Conservation (phyloP, 2,113 vertebrate genomes). For the Urocolius indicus region DNA sequence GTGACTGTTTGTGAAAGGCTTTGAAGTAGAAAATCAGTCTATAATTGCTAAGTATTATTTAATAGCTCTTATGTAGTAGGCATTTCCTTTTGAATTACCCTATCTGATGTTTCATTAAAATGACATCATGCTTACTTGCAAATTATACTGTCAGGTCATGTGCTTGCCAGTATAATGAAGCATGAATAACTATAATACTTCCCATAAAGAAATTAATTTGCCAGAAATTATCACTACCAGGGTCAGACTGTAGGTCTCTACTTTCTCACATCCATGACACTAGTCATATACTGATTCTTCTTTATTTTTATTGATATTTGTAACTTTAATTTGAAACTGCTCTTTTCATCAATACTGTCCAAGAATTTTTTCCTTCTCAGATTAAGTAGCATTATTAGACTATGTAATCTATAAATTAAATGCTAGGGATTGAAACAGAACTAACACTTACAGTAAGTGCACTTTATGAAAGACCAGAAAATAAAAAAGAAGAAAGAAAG, state of each 20-base stretch:
- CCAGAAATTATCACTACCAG: background rate
- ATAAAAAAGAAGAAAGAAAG: background rate
- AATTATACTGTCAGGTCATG: conserved; percentile 31
- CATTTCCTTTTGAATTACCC: conserved; percentile 50
- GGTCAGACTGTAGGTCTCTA: background rate
- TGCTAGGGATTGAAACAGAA: background rate
- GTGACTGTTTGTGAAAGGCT: conserved; percentile 43
- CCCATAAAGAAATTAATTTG: conserved; percentile 25
- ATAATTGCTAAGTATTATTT: conserved; percentile 65
- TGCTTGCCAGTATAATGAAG: conserved; percentile 31
- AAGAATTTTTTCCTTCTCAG: background rate
- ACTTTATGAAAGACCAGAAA: background rate
- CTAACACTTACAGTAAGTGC: background rate
- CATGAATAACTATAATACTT: conserved; percentile 27
- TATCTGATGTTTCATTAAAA: conserved; percentile 65
- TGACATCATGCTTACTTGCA: conserved; percentile 57
- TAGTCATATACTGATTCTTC: background rate
- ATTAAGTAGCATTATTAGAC: background rate
- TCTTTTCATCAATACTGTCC: background rate
- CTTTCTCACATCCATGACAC: background rate
- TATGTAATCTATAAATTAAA: background rate
- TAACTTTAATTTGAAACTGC: background rate
- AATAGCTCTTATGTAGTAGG: conserved; percentile 45
- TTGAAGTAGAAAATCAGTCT: conserved; percentile 65
- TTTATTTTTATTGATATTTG: background rate